phyloP scores from a whole-genome alignment of 2,113 vertebrate genomes.

The Psittacula cyanocephala region DNA sequence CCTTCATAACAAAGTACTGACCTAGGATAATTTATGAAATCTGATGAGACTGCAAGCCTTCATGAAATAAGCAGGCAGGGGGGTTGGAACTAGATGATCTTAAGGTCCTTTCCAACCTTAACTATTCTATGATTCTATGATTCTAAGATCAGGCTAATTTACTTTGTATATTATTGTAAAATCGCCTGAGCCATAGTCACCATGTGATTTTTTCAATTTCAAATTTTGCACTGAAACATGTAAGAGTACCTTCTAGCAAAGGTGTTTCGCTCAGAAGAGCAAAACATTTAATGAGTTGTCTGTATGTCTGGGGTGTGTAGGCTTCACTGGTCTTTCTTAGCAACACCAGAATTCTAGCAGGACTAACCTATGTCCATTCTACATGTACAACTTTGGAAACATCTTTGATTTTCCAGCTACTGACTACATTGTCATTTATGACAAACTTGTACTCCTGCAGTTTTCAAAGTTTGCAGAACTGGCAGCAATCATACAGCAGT shows the following conservation, averaged over 20 bases:
- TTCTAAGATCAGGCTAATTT: neutral
- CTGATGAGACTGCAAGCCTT: neutral
- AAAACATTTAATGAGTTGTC: neutral
- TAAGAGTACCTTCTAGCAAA: neutral
- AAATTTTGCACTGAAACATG: neutral
- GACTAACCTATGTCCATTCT: neutral
- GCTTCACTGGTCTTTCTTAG: neutral
- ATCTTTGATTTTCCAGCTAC: neutral
- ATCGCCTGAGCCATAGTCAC: neutral
- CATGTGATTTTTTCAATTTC: neutral
- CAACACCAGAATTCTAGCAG: neutral
- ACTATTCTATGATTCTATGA: too few relatives aligned
- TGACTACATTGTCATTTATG: neutral
- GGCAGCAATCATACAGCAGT: constrained; percentile 1
- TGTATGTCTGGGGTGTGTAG: neutral
- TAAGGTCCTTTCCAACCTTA: too few relatives aligned
- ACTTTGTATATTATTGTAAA: neutral
- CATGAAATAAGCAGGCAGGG: neutral
- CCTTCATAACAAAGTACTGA: neutral
- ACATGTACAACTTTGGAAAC: neutral
- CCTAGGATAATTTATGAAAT: neutral
- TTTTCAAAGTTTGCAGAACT: constrained; percentile 50
- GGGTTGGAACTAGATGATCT: too few relatives aligned
- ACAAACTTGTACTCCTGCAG: neutral
- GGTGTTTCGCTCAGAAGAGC: neutral